Percentiles rank a stretch among this genome's conserved stretches.
These are phyloP conservation scores for Actinernus sp. DNA, from an alignment of 92 coral and sea anemone genomes.

Conservation along the genomic window DNA sequence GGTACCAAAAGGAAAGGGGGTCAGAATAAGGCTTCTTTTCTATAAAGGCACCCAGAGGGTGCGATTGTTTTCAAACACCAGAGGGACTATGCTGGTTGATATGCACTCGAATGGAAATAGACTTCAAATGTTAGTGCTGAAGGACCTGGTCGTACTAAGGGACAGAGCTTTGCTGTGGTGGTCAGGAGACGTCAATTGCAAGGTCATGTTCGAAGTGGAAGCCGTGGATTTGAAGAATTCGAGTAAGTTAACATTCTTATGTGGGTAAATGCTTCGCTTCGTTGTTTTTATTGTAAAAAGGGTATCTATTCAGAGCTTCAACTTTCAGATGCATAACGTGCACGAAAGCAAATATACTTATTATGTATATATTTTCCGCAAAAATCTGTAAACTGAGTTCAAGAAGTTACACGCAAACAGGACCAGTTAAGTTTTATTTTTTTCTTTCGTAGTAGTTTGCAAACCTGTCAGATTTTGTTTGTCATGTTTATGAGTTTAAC, in stretches of 20 bases:
- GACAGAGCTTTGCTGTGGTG: constrained; percentile 22
- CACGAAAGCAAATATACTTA: too few relatives aligned
- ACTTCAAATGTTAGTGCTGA: constrained; percentile 18
- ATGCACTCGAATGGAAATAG: background rate
- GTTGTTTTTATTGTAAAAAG: too few relatives aligned
- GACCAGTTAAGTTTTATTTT: too few relatives aligned
- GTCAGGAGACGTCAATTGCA: constrained; percentile 47
- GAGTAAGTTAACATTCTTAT: constrained; percentile 16
- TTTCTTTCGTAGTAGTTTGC: too few relatives aligned
- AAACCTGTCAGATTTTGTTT: too few relatives aligned
- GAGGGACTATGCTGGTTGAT: background rate
- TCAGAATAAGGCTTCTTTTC: constrained; percentile 40
- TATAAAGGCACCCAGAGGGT: constrained; percentile 29
- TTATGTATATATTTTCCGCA: too few relatives aligned
- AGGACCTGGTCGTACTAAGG: constrained; percentile 31
- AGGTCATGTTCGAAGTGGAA: constrained; percentile 47
- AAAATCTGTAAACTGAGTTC: too few relatives aligned
- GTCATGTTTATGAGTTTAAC: too few relatives aligned
- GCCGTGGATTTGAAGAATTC: background rate
- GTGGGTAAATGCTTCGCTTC: background rate
- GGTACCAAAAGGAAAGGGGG: constrained; percentile 39
- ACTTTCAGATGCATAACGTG: too few relatives aligned
- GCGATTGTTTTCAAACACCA: constrained; percentile 5
- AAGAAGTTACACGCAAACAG: too few relatives aligned
- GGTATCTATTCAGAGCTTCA: too few relatives aligned